Base-by-base conservation (phyloP, 1,140 invertebrate species). In the Drosophila santomea region DNA sequence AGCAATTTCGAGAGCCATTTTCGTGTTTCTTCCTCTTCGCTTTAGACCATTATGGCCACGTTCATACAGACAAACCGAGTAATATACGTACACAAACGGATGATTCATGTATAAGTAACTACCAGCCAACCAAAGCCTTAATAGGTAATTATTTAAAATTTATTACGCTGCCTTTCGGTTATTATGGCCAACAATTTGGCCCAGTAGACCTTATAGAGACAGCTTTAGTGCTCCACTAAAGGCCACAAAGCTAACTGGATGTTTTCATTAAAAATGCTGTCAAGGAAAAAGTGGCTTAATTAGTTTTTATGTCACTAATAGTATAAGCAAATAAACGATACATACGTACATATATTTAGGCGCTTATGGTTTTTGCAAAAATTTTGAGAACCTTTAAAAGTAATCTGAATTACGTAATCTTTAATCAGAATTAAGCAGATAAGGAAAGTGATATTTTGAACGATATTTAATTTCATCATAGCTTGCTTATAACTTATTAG, bases 131-230 rank as follows among this genome's bases (percentile, higher is more conserved):
- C 79, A 71, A 63, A 68, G 67, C 83, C 78, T 90, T 91, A 90
- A 91, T 91, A 90, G 86, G 90, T 91, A 90, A 90, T 91, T 91
- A 91, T 91, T 90, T 85, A 58, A 90, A 90, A 91, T 91, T 91
- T 91, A 91, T 91, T 91, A 72, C 83, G 68, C 74, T 88, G 63
- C 58, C 76, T 60, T 71, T 71, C 76, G 74, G 56, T 54, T 86
- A 75, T 74, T 78, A 61, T 81, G 78, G 59, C 57, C 57, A 55
- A 43, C 58, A 74, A 54, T 62, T 56, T 73, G 56, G 66, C 61
- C 66, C 61, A 66, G 32, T 52, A 44, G 72, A 75, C 72, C 62
- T 75, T 71, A 69, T 71, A 71, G 28, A 48, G 67, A 25, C 36
- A 41, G 43, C 35, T 17, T 67, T 44, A 68, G 36, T 15, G 35